These are phyloP conservation scores for Passer montanus DNA, from an alignment of 2,113 vertebrate genomes.

Conservation along the genomic window DNA sequence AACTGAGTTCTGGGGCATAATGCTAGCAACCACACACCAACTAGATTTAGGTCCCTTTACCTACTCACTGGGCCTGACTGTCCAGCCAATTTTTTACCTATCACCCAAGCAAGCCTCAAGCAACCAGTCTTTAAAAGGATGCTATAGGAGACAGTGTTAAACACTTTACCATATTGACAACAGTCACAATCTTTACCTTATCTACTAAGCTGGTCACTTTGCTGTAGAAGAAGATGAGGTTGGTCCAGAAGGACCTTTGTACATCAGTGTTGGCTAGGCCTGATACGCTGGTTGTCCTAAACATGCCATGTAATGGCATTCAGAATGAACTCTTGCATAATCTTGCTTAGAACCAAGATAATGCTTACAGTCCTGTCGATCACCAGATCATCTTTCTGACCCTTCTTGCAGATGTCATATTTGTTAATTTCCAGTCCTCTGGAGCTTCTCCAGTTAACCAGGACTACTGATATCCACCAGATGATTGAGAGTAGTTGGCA, in stretches of 20 bases:
- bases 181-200: not conserved
- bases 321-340: not conserved
- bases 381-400: not conserved
- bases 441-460: not conserved
- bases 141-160: not conserved
- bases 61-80: not conserved
- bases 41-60: not conserved
- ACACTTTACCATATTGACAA: not conserved
- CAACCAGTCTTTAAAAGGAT: not conserved
- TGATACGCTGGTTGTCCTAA: not conserved
- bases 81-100: not conserved
- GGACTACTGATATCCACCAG: not conserved
- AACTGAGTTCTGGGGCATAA: not conserved
- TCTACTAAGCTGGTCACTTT: not conserved
- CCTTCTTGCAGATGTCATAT: not conserved
- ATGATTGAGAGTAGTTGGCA: not conserved
- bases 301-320: not conserved
- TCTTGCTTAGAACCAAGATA: not conserved
- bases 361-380: not conserved
- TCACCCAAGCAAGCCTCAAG: not conserved
- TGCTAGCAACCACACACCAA: rapidly evolving
- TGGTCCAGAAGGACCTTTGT: not conserved
- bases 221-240: not conserved
- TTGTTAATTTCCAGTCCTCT: not conserved
- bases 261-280: not conserved